Evolutionary conservation across 2,888 invertebrate genomes (phyloP).

Genomic region (Tetropium fuscum): DNA sequence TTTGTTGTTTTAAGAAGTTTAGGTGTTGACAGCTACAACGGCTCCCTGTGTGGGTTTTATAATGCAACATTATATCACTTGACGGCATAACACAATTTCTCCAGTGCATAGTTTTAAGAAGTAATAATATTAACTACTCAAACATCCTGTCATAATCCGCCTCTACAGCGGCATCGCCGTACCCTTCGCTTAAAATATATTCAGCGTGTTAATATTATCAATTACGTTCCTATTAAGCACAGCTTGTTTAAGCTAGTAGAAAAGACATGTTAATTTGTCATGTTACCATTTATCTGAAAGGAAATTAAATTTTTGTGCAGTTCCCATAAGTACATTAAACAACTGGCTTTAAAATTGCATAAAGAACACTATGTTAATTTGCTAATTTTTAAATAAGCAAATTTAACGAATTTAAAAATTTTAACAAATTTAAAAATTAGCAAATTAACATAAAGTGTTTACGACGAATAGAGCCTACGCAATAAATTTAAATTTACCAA

Average conservation of each 20-base stretch:
- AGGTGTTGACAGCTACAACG: constrained; percentile 30
- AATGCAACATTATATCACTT: constrained; percentile 28
- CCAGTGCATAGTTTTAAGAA: constrained; percentile 33
- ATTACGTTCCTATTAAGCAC: constrained; percentile 2
- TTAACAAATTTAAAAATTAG: too few relatives aligned
- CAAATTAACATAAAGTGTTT: too few relatives aligned
- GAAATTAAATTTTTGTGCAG: too few relatives aligned
- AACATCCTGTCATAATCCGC: constrained; percentile 46
- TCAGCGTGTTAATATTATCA: constrained; percentile 7
- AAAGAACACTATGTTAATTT: too few relatives aligned
- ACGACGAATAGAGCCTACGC: too few relatives aligned
- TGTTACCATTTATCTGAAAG: too few relatives aligned
- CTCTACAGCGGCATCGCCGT: constrained; percentile 40
- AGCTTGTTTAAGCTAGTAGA: constrained; percentile 1
- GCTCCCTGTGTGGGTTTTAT: constrained; percentile 25
- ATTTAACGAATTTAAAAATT: too few relatives aligned
- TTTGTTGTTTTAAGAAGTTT: constrained; percentile 33
- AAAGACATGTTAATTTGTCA: too few relatives aligned
- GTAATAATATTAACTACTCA: constrained; percentile 39
- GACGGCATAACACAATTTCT: constrained; percentile 34
- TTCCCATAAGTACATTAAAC: too few relatives aligned
- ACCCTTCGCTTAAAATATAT: constrained; percentile 34
- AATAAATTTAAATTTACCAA: too few relatives aligned
- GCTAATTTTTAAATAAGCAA: too few relatives aligned
- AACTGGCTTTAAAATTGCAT: too few relatives aligned